Base-by-base conservation (phyloP, 1,140 invertebrate genomes). In the Bombus waltoni region DNA sequence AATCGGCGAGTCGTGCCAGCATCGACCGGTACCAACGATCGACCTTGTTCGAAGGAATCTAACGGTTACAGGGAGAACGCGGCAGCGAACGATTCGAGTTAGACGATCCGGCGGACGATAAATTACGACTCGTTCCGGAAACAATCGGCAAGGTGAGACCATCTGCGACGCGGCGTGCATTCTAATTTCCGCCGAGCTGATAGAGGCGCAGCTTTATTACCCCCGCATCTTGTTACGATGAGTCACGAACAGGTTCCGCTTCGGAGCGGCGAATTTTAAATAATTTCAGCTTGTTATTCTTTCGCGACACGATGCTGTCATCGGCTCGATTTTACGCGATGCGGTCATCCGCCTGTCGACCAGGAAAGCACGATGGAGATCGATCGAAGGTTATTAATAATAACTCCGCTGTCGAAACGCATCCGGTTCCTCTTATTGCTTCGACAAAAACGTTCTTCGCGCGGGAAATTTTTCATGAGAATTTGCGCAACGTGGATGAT, bases 201-300 rank as follows among this genome's bases (percentile, higher is more conserved):
- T 18, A 42, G 42, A 35, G 13, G 35, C 44, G 25, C 32, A 38
- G 28, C 35, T 68, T 74, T 73, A 81, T 85, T 85, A 53, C 78
- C 32, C 70, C 66, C 35, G n/a, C 59, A 42, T 81, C 57, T 66
- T n/a, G 66, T 81, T 35, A 44, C 53, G 57, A 81, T 87, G 77
- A 87, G 35, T 87, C 86, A 87, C 77, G 25, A 86, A 87, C 86
- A 86, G 86, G 86, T 87, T 84, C 74, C 28, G 57, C 71, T 70
- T 44, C 78, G 74, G 38, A 44, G 22, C 73, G 57, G 35, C 77
- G 77, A 81, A 81, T 85, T 81, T 81, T 66, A 40, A 72, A 66
- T 73, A 47, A 73, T 62, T 73, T 32, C 10, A 59, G 18, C 35
- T 28, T 9, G 40, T 70, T 68, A 42, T 35, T 42, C 75, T 32